Base-by-base conservation (phyloP, 2,113 vertebrate species). In the Lophura nycthemera region DNA sequence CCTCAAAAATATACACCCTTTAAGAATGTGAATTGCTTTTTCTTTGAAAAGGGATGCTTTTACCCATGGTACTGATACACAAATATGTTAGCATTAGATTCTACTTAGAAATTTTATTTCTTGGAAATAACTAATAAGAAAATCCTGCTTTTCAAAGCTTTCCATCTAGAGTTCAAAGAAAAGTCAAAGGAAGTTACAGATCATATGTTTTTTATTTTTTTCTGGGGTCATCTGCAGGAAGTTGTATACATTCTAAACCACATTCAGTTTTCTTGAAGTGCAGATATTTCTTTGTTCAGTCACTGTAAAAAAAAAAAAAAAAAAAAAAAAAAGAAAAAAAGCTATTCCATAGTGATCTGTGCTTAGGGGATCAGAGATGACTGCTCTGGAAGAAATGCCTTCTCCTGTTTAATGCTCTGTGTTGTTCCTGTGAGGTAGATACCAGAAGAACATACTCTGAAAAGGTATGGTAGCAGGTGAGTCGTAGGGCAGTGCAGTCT, bases 181-280 rank as follows among this genome's bases (percentile, higher is more conserved):
- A 83, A 91, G 75, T 71, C 69, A 84, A 78, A 91, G 82, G 90
- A 95, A 95, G 77, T 87, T 96, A 63, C 47, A 63, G 47, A 85
- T 96, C 84, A 73, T 89, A 57, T 91, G 67, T 87, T 61, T 97
- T 83, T 80, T 88, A 84, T 94, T 97, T 89, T 93, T 96, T 93
- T 96, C 64, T 95, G 73, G 86, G 73, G 42, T 94, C 67, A 93
- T 3, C 80, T 91, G 20, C 81, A 94, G 86, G 82, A 95, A 91
- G 48, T 59, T 93, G 42, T 89, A 73, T 75, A 6, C 24, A 5
- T 86, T 77, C 65, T 88, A 84, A 96, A 93, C 59, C 34, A 83
- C 54, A 48, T 76, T 67, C 30, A 82, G 0, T 90, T 85, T 94
- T 67, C 57, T 86, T 76, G 16, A 72, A 70, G 27, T 70, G 29